Conservation (phyloP, 2,797 vertebrate genomes). For the Spinibarbus caldwelli region DNA sequence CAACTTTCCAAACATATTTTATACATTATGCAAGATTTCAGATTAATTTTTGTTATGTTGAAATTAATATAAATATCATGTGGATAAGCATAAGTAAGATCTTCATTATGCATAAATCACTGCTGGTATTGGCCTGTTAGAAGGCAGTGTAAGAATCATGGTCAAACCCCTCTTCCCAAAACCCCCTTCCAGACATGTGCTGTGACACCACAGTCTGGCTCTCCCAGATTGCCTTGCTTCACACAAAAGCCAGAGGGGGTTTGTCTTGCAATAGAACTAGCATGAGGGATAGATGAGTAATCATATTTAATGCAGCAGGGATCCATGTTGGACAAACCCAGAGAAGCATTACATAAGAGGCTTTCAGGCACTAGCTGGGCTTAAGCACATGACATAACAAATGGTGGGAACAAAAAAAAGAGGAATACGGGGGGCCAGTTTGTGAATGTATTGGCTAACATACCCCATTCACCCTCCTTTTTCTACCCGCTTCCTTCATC, state of each 20-base stretch:
- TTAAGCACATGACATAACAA: slow-evolving; percentile 60
- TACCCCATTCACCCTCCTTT: slow-evolving; percentile 36
- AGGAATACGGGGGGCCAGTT: slow-evolving; percentile 19
- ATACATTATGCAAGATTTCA: neutral
- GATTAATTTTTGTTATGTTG: neutral
- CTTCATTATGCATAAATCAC: neutral
- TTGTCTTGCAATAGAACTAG: slow-evolving; percentile 24
- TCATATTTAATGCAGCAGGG: slow-evolving; percentile 78
- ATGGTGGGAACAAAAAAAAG: slow-evolving; percentile 8
- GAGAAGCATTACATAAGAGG: slow-evolving; percentile 79
- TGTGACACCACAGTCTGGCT: slow-evolving; percentile 46
- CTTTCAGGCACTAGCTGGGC: slow-evolving; percentile 70
- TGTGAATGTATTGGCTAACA: slow-evolving; percentile 10
- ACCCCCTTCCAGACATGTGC: neutral
- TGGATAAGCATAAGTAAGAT: neutral
- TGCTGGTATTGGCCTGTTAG: slow-evolving; percentile 5
- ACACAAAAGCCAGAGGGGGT: slow-evolving; percentile 62
- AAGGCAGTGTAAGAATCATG: slow-evolving; percentile 51
- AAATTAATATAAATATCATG: neutral
- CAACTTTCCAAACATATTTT: no score
- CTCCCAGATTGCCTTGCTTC: slow-evolving; percentile 56
- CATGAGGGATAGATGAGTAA: slow-evolving; percentile 71
- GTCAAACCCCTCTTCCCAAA: neutral
- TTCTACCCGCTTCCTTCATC: slow-evolving; percentile 52
- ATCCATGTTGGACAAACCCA: slow-evolving; percentile 74